Percentiles rank a stretch among this genome's conserved stretches.
Evolutionary conservation across 2,797 vertebrate species (phyloP).

Genomic region (Leuciscus waleckii): DNA sequence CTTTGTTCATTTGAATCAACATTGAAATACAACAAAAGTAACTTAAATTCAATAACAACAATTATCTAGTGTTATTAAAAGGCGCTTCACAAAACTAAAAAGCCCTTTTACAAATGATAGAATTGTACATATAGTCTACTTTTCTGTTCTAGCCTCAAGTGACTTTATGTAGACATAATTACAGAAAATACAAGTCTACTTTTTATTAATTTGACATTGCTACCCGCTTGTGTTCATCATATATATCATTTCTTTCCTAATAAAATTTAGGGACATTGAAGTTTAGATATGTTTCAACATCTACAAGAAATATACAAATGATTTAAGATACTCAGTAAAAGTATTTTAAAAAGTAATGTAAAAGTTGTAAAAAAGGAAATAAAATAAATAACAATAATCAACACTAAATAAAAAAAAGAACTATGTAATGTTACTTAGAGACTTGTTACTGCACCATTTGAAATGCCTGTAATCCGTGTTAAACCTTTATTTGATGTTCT

Average conservation of each 20-base stretch:
- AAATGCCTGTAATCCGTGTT: too few relatives aligned
- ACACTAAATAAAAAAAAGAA: too few relatives aligned
- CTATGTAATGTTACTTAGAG: neutral
- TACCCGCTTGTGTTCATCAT: constrained; percentile 59
- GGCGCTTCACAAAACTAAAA: neutral
- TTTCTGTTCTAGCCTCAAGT: too few relatives aligned
- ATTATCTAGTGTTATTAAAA: neutral
- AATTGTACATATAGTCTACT: neutral
- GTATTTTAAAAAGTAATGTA: too few relatives aligned
- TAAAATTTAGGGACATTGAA: neutral
- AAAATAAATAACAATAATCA: too few relatives aligned
- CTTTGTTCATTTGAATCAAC: neutral
- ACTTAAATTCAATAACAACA: neutral
- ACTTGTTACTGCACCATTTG: neutral
- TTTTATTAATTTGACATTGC: constrained; percentile 58
- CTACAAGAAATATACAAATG: too few relatives aligned
- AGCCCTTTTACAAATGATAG: too few relatives aligned
- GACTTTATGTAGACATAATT: neutral
- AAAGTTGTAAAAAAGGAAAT: too few relatives aligned
- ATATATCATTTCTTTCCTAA: too few relatives aligned
- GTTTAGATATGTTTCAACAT: too few relatives aligned
- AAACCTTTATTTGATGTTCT: too few relatives aligned
- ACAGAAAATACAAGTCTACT: neutral
- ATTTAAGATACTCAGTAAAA: too few relatives aligned
- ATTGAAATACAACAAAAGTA: neutral